phyloP scores from a whole-genome alignment of 2,888 invertebrate species.

The Drosophila buzzatii region DNA sequence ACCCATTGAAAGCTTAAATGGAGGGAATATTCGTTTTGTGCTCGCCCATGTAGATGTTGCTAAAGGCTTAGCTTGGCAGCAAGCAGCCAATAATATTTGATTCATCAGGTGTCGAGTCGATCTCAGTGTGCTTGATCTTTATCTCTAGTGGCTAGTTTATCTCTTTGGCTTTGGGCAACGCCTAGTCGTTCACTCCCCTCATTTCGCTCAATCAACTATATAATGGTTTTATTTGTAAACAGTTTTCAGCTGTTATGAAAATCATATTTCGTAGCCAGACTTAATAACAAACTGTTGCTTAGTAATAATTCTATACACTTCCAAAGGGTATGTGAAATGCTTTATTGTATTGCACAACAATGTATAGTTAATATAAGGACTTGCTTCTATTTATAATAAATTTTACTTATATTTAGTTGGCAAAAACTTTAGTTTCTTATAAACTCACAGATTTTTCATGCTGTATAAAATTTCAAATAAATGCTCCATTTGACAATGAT shows the following conservation, averaged over 20 bases:
- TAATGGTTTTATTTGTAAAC: background rate
- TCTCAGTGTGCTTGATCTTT: too few relatives aligned
- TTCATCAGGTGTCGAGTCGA: too few relatives aligned
- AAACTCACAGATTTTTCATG: too few relatives aligned
- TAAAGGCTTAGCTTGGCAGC: too few relatives aligned
- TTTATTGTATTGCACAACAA: background rate
- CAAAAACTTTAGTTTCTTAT: background rate
- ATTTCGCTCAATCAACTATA: too few relatives aligned
- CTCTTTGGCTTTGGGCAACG: background rate
- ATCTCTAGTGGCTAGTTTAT: too few relatives aligned
- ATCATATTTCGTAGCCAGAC: background rate
- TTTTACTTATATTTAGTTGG: too few relatives aligned
- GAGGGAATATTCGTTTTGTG: background rate
- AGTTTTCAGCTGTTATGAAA: conserved; percentile 3
- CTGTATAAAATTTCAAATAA: background rate
- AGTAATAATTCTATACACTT: background rate
- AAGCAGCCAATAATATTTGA: too few relatives aligned
- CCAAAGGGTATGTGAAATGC: background rate
- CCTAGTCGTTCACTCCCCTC: background rate
- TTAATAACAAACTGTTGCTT: background rate
- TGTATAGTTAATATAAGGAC: too few relatives aligned
- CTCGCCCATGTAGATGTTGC: background rate
- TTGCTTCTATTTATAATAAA: too few relatives aligned
- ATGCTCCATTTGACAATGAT: too few relatives aligned
- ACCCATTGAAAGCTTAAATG: background rate